Evolutionary conservation across 2,113 vertebrate species (phyloP), one percentile per base, ranked within the genome.

Genomic region (Leuciscus idus): DNA sequence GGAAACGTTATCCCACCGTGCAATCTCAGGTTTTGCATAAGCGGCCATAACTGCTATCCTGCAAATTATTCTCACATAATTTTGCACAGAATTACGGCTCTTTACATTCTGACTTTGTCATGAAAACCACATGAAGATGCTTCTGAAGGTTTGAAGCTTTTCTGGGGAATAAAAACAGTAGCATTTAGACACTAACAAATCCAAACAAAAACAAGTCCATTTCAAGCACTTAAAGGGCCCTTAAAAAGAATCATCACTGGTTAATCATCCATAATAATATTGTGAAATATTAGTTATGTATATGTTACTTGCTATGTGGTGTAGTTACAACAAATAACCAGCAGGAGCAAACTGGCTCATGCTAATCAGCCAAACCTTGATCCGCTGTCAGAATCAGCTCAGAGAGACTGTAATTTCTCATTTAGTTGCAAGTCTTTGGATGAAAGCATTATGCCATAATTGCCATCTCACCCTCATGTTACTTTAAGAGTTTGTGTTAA

Each of bases 1-100:
- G 75, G 62, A 84, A 74, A 72, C 77, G 36, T 81, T 84, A 81
- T 86, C 59, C 48, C 36, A 80, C 62, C 78, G 76, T 68, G 21
- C 50, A 62, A 84, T 82, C 81, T 86, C 52, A 83, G 82, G 23
- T 64, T 59, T 70, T 59, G 50, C 15, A 68, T 10, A 55, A 86
- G 26, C 48, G 17, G n/a, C 43, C 59, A 73, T 61, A 79, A 88
- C 26, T 26, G 61, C 30, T 80, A 48, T 62, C 13, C 39, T 26
- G 68, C 36, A 33, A 86, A 86, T 86, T 26, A 75, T 75, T 72
- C 57, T 36, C 11, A 17, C 2, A 36, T 12, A 62, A n/a, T 57
- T 83, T 66, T 75, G n/a, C 3, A 13, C 66, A 57, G 64, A 39
- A 87, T 84, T 74, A 33, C 64, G n/a, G 15, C 39, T 36, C 52